Evolutionary conservation across 2,797 vertebrate genomes (phyloP).

Genomic region (Scolopax rusticola): DNA sequence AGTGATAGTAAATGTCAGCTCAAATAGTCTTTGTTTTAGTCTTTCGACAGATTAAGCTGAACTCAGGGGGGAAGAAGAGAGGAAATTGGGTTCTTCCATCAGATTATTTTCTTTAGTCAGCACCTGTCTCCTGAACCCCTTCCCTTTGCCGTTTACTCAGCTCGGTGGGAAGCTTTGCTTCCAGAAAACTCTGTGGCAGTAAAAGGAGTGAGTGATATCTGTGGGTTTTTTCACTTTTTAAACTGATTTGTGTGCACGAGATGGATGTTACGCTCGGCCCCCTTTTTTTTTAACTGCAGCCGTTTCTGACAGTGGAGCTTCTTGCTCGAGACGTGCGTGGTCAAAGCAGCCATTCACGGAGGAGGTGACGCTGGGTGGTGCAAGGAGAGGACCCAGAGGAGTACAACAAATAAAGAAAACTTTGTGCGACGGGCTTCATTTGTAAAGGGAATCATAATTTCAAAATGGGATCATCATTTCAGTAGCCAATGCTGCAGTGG

Average conservation of each 20-base stretch:
- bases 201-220: accelerated
- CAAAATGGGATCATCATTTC: neutral
- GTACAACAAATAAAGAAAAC: neutral
- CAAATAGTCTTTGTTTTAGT: neutral
- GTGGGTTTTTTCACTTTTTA: neutral
- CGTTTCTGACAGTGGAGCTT: neutral
- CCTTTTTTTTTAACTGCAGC: neutral
- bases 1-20: neutral
- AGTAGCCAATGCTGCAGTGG: neutral
- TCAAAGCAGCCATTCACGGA: neutral
- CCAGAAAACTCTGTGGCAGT: neutral
- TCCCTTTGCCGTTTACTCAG: neutral
- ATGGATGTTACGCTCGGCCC: neutral
- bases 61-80: neutral
- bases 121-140: neutral
- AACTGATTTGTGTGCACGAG: neutral
- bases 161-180: neutral
- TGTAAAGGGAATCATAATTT: neutral
- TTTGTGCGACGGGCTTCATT: neutral
- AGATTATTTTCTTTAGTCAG: neutral
- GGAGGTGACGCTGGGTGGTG: neutral
- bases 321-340: neutral
- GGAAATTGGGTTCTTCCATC: neutral
- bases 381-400: neutral
- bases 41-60: neutral